Conservation (phyloP, 2,888 invertebrate species). For the Ornithoptera alexandrae region DNA sequence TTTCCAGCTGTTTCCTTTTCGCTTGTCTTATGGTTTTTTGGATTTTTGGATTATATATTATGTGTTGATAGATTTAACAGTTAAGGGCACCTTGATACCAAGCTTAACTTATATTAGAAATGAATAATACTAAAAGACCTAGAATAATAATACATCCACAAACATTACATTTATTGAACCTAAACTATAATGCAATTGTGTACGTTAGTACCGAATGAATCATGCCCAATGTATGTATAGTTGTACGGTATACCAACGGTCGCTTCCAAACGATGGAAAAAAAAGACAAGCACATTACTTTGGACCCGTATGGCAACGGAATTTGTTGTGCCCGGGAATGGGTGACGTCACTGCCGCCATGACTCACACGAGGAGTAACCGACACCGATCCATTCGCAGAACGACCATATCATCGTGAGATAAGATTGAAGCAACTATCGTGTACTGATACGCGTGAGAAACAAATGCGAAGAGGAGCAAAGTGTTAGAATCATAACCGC, state of each 20-base stretch:
- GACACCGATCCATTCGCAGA: slow-evolving; percentile 26
- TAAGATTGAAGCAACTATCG: slow-evolving; percentile 12
- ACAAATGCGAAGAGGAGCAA: background rate
- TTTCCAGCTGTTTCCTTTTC: no score
- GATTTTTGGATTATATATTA: no score
- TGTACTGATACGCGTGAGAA: slow-evolving; percentile 19
- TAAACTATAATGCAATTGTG: background rate
- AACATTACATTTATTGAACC: background rate
- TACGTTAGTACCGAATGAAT: background rate
- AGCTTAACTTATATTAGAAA: no score
- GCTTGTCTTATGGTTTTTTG: no score
- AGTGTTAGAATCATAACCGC: background rate
- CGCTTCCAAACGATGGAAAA: background rate
- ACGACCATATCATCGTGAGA: slow-evolving; percentile 21
- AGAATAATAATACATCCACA: background rate
- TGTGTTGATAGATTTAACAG: no score
- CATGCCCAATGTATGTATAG: background rate
- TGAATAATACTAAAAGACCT: no score
- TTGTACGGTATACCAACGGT: background rate
- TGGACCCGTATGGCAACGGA: slow-evolving; percentile 17
- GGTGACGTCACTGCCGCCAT: slow-evolving; percentile 21
- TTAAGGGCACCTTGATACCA: no score
- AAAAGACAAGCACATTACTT: background rate
- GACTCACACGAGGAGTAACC: slow-evolving; percentile 21
- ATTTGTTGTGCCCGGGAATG: slow-evolving; percentile 1